Evolutionary conservation across 2,113 vertebrate species (phyloP).

Genomic region (Parus major): DNA sequence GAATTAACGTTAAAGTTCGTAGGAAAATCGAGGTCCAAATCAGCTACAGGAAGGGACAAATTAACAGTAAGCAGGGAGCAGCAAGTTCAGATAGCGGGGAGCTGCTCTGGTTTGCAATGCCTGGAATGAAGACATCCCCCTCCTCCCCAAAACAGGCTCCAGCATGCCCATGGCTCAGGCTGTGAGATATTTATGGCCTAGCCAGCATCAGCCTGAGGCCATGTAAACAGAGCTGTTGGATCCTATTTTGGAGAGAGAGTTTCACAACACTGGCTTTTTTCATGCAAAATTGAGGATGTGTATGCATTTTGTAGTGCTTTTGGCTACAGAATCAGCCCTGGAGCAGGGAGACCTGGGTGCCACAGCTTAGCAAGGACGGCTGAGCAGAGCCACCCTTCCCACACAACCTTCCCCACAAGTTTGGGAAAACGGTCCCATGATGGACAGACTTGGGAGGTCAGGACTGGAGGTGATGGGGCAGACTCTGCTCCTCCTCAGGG

Average conservation of each 20-base stretch:
- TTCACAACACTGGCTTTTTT: background rate
- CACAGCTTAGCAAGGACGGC: background rate
- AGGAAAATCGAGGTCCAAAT: background rate
- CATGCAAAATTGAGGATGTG: background rate
- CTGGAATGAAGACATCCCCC: conserved; percentile 30
- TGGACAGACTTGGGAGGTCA: background rate
- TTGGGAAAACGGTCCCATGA: background rate
- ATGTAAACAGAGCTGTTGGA: background rate
- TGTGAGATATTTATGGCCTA: conserved; percentile 31
- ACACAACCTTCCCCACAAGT: fast-evolving
- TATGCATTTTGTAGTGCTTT: background rate
- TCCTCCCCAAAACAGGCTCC: conserved; percentile 1
- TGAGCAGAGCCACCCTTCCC: background rate
- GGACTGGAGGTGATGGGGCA: background rate
- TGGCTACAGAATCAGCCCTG: background rate
- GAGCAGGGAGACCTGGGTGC: background rate
- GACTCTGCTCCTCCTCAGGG: background rate
- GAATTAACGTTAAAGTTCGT: background rate
- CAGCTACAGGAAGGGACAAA: conserved; percentile 30
- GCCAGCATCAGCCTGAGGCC: background rate
- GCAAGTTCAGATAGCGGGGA: conserved; percentile 11
- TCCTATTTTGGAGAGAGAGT: background rate
- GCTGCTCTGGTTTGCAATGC: background rate
- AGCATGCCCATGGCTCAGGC: background rate
- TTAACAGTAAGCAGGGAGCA: conserved; percentile 31